Percentiles rank a stretch among this genome's conserved stretches.
These are phyloP conservation scores for Pseudochaenichthys georgianus DNA, from an alignment of 2,797 vertebrate species.

Conservation along the genomic window DNA sequence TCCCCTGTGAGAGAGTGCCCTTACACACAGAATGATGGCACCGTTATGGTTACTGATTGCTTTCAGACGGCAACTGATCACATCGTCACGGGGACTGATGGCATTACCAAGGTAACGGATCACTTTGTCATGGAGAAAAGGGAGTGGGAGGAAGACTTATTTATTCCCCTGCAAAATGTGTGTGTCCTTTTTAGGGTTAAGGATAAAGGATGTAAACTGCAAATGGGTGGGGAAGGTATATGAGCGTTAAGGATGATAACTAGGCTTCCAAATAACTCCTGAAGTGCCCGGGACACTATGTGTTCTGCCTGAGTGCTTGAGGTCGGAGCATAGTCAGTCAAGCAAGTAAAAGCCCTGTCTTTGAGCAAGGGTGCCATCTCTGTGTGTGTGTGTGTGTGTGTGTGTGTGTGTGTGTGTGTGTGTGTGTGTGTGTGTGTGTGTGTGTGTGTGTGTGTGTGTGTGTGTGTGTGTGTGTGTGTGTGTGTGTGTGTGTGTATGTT, in stretches of 20 bases:
- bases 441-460: too few species aligned
- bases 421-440: too few species aligned
- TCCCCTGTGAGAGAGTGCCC: slow-evolving; percentile 47
- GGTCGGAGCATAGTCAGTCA: slow-evolving; percentile 62
- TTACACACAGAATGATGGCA: slow-evolving; percentile 52
- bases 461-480: too few species aligned
- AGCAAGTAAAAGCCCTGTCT: slow-evolving; percentile 20
- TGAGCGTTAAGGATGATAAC: slow-evolving; percentile 71
- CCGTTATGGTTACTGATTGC: slow-evolving; percentile 57
- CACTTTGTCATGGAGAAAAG: slow-evolving; percentile 60
- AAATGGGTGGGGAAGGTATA: slow-evolving; percentile 49
- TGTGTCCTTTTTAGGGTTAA: slow-evolving; percentile 35
- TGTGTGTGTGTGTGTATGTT: slow-evolving; percentile 16
- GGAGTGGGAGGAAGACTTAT: slow-evolving; percentile 33
- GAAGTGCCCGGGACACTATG: slow-evolving; percentile 49
- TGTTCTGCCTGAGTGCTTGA: slow-evolving; percentile 61
- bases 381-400: slow-evolving; percentile 31
- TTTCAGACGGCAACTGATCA: slow-evolving; percentile 66
- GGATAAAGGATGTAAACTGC: slow-evolving; percentile 55
- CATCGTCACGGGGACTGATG: slow-evolving; percentile 71
- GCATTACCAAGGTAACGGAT: slow-evolving; percentile 72
- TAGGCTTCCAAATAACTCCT: slow-evolving; percentile 72
- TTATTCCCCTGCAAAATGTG: slow-evolving; percentile 32
- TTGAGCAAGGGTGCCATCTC: background rate
- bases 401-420: too few species aligned